Base-by-base conservation (phyloP, 2,888 invertebrate genomes). In the Coenonympha arcania region DNA sequence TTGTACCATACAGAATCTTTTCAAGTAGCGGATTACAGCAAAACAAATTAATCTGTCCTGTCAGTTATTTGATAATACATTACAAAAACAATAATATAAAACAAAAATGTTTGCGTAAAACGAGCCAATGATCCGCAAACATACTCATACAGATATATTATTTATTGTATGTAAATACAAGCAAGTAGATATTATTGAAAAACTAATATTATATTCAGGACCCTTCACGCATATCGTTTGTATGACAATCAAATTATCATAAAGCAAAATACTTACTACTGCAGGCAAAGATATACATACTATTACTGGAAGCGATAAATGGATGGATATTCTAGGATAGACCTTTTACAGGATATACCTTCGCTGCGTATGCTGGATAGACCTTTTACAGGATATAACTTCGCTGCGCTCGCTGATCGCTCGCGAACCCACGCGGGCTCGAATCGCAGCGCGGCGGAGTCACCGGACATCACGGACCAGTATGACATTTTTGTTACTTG, bases 221-320 rank as follows among this genome's bases (percentile, higher is more conserved):
- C 33, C 44, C 24, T 18, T 44, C 31, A 43, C 42, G 42, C 42
- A 43, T 43, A 43, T 31, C 24, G 34, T 44, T 44, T 44, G 44
- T 34, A 44, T 44, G 44, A 44, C 44, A 44, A 34, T 44, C 16
- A 34, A 43, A 44, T 44, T 44, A 24, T 44, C 33, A 44, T 34
- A 44, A 24, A 44, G 44, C 33, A 22, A 42, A 42, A 42, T 42
- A 42, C 42, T 44, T 42, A 42, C 42, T 44, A 30, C 19, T 33
- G 33, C 2, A 11, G 18, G 11, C 44, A 4, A n/a, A 16, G 44
- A 44, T 44, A n/a, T 44, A 34, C 24, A 11, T 16, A 16, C 3
- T 30, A 11, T n/a, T 11, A 19, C 28, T 28, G n/a, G 41, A 41
- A 18, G 3, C 6, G 19, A 8, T 4, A 30, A 24, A 24, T 24